Percentiles rank a stretch among this genome's conserved stretches.
Evolutionary conservation across 1,140 invertebrate species (phyloP).

Genomic region (Aporrectodea caliginosa): DNA sequence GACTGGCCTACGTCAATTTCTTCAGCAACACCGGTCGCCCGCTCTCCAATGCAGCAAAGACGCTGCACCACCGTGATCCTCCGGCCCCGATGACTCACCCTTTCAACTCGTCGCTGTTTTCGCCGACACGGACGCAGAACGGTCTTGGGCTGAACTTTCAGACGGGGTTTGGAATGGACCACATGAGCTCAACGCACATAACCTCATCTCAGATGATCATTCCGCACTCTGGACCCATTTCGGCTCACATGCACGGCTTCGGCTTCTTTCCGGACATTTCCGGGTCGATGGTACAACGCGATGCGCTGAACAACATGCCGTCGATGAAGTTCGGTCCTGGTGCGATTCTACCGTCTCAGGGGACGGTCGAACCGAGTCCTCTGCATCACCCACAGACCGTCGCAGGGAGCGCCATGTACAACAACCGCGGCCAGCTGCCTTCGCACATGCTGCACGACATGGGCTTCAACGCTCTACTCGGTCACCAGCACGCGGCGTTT

Average conservation of each 20-base stretch:
- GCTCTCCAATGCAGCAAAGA: background rate
- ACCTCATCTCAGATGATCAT: background rate
- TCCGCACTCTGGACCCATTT: background rate
- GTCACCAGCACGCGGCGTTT: background rate
- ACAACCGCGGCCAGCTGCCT: background rate
- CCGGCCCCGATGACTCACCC: background rate
- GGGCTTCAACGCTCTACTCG: background rate
- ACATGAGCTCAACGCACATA: background rate
- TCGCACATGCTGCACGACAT: background rate
- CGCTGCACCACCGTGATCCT: background rate
- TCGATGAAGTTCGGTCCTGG: background rate
- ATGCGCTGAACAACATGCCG: background rate
- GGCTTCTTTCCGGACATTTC: background rate
- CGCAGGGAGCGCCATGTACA: background rate
- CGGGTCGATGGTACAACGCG: background rate
- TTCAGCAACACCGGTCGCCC: background rate
- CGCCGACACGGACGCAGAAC: background rate
- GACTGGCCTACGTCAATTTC: background rate
- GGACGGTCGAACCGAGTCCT: background rate
- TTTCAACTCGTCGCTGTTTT: background rate
- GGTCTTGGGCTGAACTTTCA: background rate
- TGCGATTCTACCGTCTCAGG: background rate
- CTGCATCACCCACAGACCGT: background rate
- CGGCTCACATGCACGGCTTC: background rate
- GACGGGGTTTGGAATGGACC: background rate